Percentiles rank a stretch among this genome's conserved stretches.
phyloP scores from a whole-genome alignment of 2,888 invertebrate genomes.

The Standfussiana lucernea region DNA sequence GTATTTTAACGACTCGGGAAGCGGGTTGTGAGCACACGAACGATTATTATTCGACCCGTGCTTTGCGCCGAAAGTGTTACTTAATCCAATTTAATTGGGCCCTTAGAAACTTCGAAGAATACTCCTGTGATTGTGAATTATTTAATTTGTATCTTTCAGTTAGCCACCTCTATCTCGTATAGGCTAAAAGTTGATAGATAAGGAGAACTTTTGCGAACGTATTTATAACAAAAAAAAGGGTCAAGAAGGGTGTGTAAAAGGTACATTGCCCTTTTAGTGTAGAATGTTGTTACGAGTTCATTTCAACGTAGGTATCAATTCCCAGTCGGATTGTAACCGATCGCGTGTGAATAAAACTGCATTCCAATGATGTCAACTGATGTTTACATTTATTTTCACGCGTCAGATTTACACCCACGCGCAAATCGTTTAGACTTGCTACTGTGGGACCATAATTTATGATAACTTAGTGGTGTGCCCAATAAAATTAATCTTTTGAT shows the following conservation, averaged over 20 bases:
- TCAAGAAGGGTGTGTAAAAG: background rate
- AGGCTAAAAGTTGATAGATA: background rate
- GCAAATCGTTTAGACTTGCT: background rate
- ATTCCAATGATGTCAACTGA: slow-evolving; percentile 49
- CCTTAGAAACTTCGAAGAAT: background rate
- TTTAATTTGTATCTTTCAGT: background rate
- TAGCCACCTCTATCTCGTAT: background rate
- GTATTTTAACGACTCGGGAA: too few species aligned
- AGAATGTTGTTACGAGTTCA: slow-evolving; percentile 20
- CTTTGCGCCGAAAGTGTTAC: too few species aligned
- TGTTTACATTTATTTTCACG: background rate
- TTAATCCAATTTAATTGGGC: background rate
- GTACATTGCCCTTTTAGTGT: background rate
- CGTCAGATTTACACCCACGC: slow-evolving; percentile 7
- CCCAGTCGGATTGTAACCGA: slow-evolving; percentile 16
- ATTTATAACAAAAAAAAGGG: background rate
- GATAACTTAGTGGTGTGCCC: too few species aligned
- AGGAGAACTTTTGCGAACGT: background rate
- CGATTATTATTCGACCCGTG: too few species aligned
- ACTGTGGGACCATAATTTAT: background rate
- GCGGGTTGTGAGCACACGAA: too few species aligned
- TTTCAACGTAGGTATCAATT: slow-evolving; percentile 4
- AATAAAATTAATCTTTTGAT: background rate
- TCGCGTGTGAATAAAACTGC: slow-evolving; percentile 30
- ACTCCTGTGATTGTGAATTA: background rate